Evolutionary conservation across 2,797 vertebrate genomes (phyloP), one percentile per base, ranked within the genome.

Genomic region (Coluber constrictor): DNA sequence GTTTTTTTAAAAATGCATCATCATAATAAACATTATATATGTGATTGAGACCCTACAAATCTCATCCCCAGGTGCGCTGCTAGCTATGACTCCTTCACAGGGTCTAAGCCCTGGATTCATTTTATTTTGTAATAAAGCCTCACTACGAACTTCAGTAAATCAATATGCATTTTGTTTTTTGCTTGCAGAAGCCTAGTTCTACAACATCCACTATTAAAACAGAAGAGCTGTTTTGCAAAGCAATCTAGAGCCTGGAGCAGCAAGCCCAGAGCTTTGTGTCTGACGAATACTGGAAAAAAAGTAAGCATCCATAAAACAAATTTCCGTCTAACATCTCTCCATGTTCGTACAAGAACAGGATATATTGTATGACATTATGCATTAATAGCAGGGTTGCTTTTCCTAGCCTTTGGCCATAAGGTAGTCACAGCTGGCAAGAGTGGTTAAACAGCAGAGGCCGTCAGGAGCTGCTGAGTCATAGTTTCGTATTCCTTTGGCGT

Each of bases 151-250:
- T 56, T 32, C 29, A 25, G 32, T 8, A 59, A 70, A 92, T n/a
- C 0, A 0, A 60, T 54, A n/a, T n/a, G 7, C 0, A 0, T 57
- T 88, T 60, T 3, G 10, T 10, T 61, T 63, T 91, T 60, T 83
- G 51, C 0, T 0, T 18, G 20, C 70, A n/a, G 3, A 3, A 90
- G 90, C 54, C 23, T 10, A 1, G 79, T 27, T 70, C 47, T 15
- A 43, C 47, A 63, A 92, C 63, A 93, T 92, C 91, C 88, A 7
- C 93, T 91, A 7, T 56, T 87, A 20, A 87, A 83, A 83, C 37
- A 47, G 9, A 79, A 88, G 83, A 88, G 89, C 90, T 94, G 92
- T 47, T 90, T 2, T 43, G 91, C n/a, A 83, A 60, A 94, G 74
- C 0, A 4, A 27, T 55, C 4, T 87, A 60, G 9, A 12, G 29